A percentile compares a stretch with the other conserved stretches of the same genome.
phyloP scores from a whole-genome alignment of 2,113 vertebrate species.

The Upupa epops region DNA sequence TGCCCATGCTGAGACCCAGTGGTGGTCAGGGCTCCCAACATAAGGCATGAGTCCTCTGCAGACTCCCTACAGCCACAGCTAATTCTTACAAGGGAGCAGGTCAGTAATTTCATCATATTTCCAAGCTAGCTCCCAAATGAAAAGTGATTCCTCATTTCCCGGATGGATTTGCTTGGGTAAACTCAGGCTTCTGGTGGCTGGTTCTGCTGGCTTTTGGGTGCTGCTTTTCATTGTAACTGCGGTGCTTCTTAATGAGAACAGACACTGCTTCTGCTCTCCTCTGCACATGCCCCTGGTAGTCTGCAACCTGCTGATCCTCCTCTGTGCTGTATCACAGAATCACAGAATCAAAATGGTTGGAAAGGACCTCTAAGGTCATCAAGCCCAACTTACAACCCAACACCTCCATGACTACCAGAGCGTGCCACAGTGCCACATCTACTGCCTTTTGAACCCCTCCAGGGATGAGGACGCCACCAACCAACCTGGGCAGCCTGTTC shows the following conservation, averaged over 20 bases:
- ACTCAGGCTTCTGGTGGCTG: background rate
- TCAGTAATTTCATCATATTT: background rate
- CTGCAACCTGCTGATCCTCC: background rate
- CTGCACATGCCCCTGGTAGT: background rate
- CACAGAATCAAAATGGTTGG: too few relatives aligned
- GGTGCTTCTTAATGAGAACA: background rate
- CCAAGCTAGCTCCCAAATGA: background rate
- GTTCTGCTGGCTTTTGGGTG: background rate
- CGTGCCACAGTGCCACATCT: too few relatives aligned
- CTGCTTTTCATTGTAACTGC: background rate
- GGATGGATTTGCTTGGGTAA: background rate
- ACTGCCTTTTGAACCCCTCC: too few relatives aligned
- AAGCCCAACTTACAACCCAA: too few relatives aligned
- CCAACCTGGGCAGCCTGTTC: too few relatives aligned
- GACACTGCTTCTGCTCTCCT: background rate
- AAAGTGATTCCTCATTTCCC: background rate
- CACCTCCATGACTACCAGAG: too few relatives aligned
- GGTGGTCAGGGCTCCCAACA: fast-evolving
- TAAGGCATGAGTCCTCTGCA: fast-evolving
- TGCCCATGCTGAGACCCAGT: background rate
- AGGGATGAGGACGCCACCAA: too few relatives aligned
- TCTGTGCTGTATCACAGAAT: background rate
- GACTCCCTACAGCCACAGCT: background rate
- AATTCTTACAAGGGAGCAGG: background rate
- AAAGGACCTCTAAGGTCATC: too few relatives aligned